phyloP scores from a whole-genome alignment of 2,888 invertebrate genomes.

The Noctua fimbriata region DNA sequence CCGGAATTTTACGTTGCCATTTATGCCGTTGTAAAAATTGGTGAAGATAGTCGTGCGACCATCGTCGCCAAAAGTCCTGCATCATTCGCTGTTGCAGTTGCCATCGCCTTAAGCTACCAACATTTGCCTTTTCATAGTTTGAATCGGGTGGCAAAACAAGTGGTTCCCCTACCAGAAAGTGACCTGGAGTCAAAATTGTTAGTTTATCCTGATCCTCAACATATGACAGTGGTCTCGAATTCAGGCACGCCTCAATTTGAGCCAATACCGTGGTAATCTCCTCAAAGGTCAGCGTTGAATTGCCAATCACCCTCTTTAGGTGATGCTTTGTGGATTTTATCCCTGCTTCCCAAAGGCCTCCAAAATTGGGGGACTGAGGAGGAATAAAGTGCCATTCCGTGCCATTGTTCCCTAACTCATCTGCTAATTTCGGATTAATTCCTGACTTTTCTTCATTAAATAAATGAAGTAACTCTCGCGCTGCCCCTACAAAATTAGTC shows the following conservation, averaged over 20 bases:
- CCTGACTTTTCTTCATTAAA: not conserved
- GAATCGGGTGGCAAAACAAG: not conserved
- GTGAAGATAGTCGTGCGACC: too few species aligned
- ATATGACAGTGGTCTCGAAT: not conserved
- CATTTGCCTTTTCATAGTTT: not conserved
- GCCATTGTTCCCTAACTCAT: not conserved
- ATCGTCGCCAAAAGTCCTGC: not conserved
- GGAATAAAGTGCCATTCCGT: slow-evolving; percentile 13
- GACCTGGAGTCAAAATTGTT: not conserved
- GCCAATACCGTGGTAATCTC: too few species aligned
- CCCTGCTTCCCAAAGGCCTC: not conserved
- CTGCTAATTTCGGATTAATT: not conserved
- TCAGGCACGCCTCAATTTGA: too few species aligned
- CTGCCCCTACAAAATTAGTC: not conserved
- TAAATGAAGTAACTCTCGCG: not conserved
- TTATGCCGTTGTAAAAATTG: too few species aligned
- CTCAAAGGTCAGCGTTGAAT: too few species aligned
- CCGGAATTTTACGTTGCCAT: not conserved
- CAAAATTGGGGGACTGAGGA: slow-evolving; percentile 1
- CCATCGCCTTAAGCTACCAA: not conserved
- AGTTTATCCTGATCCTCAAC: not conserved
- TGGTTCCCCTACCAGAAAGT: not conserved
- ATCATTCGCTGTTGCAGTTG: not conserved
- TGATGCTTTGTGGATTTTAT: not conserved
- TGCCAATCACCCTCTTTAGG: too few species aligned